Evolutionary conservation across 2,113 vertebrate species (phyloP).

Genomic region (Spea multiplicata): DNA sequence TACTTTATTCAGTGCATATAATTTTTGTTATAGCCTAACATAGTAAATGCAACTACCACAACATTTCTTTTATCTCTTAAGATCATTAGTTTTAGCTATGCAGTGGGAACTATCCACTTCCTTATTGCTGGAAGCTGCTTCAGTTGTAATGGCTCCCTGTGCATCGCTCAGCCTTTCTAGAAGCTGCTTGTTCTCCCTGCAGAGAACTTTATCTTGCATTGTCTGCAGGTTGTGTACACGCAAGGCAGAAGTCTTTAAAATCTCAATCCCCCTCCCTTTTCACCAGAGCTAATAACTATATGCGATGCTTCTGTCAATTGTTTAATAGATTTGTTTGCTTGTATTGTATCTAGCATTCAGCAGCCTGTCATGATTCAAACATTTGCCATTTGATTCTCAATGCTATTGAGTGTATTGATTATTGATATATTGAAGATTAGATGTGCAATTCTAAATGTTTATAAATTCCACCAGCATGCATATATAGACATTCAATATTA

Average conservation of each 20-base stretch:
- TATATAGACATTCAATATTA: too few species aligned
- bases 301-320: neutral
- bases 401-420: neutral
- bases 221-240: neutral
- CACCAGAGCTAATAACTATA: neutral
- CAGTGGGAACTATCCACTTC: neutral
- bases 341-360: neutral
- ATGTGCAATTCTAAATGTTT: too few species aligned
- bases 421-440: too few species aligned
- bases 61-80: neutral
- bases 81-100: neutral
- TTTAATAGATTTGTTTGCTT: neutral
- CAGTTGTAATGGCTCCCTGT: neutral
- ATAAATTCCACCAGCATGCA: too few species aligned
- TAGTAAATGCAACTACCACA: neutral
- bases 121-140: neutral
- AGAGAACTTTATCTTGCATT: neutral
- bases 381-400: neutral
- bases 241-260: neutral
- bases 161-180: neutral
- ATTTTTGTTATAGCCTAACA: neutral
- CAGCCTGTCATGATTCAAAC: neutral
- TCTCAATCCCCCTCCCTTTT: neutral
- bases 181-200: neutral
- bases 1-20: neutral